A percentile compares a stretch with the other conserved stretches of the same genome.
These are phyloP conservation scores for Sebastes itinus DNA, from an alignment of 2,797 vertebrate species.

Conservation along the genomic window DNA sequence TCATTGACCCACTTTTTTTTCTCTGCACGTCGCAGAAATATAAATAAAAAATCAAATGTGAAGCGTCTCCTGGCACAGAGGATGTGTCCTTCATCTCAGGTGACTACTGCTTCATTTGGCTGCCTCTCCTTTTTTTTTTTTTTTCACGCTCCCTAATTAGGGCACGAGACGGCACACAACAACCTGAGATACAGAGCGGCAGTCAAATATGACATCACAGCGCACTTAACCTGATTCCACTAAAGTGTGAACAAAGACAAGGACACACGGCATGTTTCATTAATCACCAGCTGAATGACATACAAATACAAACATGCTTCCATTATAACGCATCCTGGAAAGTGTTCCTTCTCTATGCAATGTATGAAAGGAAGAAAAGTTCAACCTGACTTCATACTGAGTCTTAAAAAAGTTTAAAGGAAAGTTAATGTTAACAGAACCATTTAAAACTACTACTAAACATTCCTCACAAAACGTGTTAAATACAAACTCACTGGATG, in stretches of 20 bases:
- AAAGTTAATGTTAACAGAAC: background rate
- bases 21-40: conserved; percentile 69
- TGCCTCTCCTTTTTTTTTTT: conserved; percentile 40
- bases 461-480: background rate
- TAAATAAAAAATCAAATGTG: conserved; percentile 83
- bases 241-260: conserved; percentile 74
- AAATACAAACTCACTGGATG: background rate
- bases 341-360: background rate
- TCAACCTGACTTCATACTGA: background rate
- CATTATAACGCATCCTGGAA: background rate
- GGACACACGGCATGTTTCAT: conserved; percentile 58
- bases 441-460: background rate
- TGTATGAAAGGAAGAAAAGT: background rate
- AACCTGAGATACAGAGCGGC: conserved; percentile 62
- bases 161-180: conserved; percentile 79
- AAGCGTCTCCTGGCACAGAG: conserved; percentile 74
- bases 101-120: conserved; percentile 81
- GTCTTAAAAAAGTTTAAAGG: background rate
- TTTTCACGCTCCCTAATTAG: conserved; percentile 77
- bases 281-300: conserved; percentile 45
- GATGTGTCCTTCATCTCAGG: conserved; percentile 86
- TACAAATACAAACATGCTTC: conserved; percentile 18
- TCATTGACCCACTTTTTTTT: conserved; percentile 81
- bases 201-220: conserved; percentile 57
- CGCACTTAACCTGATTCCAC: conserved; percentile 82